Percentiles rank a stretch among this genome's conserved stretches.
phyloP scores from a whole-genome alignment of 2,113 vertebrate species.

The Pogonocichla stellata region DNA sequence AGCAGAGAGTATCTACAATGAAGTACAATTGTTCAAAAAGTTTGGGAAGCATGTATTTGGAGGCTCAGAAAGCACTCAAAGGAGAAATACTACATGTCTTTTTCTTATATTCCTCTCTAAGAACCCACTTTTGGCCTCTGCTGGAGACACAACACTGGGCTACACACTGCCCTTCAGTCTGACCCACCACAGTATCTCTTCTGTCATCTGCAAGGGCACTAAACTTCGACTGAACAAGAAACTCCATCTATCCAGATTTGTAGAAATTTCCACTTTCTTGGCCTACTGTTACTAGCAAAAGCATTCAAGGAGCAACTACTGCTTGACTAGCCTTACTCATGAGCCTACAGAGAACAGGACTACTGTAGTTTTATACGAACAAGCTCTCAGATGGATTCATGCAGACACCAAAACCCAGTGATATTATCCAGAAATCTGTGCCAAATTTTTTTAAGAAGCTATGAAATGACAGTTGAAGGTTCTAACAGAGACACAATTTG shows the following conservation, averaged over 20 bases:
- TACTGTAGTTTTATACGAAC: not conserved
- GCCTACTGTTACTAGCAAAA: not conserved
- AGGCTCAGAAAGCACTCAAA: not conserved
- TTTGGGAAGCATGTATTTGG: not conserved
- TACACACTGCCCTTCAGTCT: not conserved
- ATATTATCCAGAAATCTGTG: not conserved
- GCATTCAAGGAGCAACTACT: not conserved
- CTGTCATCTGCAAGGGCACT: not conserved
- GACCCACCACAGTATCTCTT: not conserved
- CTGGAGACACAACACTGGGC: not conserved
- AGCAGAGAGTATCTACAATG: not conserved
- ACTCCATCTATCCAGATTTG: fast-evolving
- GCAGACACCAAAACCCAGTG: not conserved
- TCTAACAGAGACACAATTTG: not conserved
- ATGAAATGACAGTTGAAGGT: not conserved
- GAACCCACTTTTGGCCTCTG: not conserved
- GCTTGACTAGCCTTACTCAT: not conserved
- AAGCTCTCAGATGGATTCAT: not conserved
- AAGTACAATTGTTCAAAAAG: not conserved
- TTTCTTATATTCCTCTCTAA: not conserved
- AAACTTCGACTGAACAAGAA: not conserved
- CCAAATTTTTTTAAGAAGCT: not conserved
- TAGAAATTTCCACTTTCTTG: not conserved
- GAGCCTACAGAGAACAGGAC: not conserved
- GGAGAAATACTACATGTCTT: not conserved